A percentile compares a stretch with the other conserved stretches of the same genome.
Evolutionary conservation across 2,113 vertebrate species (phyloP).

Genomic region (Bucco capensis): DNA sequence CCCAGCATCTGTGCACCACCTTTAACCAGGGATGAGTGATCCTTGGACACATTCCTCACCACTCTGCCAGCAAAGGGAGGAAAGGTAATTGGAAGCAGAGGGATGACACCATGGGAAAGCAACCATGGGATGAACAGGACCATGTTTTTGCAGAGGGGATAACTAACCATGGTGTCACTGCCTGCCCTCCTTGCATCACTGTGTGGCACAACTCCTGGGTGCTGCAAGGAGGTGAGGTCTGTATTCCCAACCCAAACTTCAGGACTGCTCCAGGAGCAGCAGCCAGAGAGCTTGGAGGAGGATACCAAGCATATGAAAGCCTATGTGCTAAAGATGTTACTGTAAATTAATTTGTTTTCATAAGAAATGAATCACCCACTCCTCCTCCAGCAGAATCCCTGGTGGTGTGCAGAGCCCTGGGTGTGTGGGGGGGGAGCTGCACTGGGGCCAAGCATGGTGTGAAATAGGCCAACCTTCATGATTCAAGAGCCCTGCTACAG

Average conservation of each 20-base stretch:
- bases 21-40: background rate
- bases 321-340: background rate
- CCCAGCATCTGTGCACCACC: background rate
- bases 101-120: background rate
- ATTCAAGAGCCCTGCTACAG: background rate
- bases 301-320: background rate
- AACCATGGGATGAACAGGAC: background rate
- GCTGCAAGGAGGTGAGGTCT: background rate
- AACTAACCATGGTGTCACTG: background rate
- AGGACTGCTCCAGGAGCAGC: background rate
- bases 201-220: rapidly evolving
- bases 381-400: background rate
- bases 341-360: constrained; percentile 17
- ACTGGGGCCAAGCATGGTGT: background rate
- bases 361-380: background rate
- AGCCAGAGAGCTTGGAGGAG: background rate
- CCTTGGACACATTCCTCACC: rapidly evolving
- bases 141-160: rapidly evolving
- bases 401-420: background rate
- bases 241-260: background rate
- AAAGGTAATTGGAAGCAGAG: background rate
- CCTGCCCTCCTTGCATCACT: background rate
- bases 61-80: rapidly evolving
- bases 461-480: background rate
- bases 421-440: background rate